These are phyloP conservation scores for Heliothis subflexa DNA, from an alignment of 1,140 invertebrate genomes.

Conservation along the genomic window DNA sequence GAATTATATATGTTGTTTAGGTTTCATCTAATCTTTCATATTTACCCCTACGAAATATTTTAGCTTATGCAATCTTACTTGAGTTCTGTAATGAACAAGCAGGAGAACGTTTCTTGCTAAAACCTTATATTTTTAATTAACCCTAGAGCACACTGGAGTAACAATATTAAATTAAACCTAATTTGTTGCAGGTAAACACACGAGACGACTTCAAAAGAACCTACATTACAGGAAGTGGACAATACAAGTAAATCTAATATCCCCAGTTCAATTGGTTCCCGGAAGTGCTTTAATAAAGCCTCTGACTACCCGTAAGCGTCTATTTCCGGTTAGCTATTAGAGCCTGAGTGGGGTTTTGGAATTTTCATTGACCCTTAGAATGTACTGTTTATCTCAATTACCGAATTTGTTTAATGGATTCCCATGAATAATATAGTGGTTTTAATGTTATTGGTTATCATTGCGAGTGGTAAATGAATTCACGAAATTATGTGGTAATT, in stretches of 20 bases:
- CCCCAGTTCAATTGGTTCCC: slow-evolving; percentile 4
- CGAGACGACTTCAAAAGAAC: slow-evolving; percentile 15
- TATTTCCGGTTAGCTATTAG: slow-evolving; percentile 7
- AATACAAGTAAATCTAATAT: slow-evolving; percentile 37
- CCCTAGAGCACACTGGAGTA: neutral
- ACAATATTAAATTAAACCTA: slow-evolving; percentile 25
- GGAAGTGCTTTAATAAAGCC: slow-evolving; percentile 14
- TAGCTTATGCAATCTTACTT: neutral
- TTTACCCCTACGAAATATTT: too few relatives aligned
- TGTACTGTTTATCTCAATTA: neutral
- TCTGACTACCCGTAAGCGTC: slow-evolving; percentile 13
- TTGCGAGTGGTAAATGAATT: neutral
- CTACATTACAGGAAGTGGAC: slow-evolving; percentile 22
- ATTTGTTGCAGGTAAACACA: slow-evolving; percentile 38
- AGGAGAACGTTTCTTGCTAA: too few relatives aligned
- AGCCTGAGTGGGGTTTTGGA: neutral
- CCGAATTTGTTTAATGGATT: neutral
- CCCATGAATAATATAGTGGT: neutral
- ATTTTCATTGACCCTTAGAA: neutral
- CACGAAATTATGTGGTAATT: neutral
- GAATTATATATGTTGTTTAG: too few relatives aligned
- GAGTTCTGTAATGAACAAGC: slow-evolving; percentile 9
- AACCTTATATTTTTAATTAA: slow-evolving; percentile 18
- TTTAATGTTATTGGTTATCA: neutral
- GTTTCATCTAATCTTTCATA: too few relatives aligned